Conservation (phyloP, 2,888 invertebrate genomes). For the Harpagoxenus sublaevis region DNA sequence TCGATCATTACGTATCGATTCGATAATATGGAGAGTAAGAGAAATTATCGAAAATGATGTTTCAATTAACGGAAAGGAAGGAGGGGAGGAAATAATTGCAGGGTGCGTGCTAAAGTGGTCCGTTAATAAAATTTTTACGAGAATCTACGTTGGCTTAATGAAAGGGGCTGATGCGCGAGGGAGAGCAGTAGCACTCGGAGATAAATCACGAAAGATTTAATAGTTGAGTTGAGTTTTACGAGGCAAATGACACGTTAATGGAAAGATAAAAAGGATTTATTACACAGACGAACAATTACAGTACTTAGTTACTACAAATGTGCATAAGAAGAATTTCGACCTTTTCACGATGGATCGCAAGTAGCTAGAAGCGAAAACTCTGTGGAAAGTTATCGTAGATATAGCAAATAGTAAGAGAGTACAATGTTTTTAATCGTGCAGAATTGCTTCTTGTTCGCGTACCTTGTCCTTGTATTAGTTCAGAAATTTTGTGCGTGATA, state of each 20-base stretch:
- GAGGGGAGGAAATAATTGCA: neutral
- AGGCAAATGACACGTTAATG: slow-evolving; percentile 32
- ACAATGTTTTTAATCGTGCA: slow-evolving; percentile 12
- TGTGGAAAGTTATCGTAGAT: slow-evolving; percentile 6
- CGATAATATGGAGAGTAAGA: neutral
- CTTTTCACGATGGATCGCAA: slow-evolving; percentile 14
- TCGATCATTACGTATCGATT: neutral
- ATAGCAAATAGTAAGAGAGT: slow-evolving; percentile 11
- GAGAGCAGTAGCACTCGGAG: slow-evolving; percentile 7
- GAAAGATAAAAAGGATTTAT: slow-evolving; percentile 43
- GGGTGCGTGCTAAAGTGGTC: neutral
- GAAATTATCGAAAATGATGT: slow-evolving; percentile 20
- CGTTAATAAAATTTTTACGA: slow-evolving; percentile 38
- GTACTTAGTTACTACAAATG: slow-evolving; percentile 33
- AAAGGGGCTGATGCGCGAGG: slow-evolving; percentile 9
- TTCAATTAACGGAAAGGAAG: slow-evolving; percentile 5
- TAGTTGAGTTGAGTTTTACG: slow-evolving; percentile 24
- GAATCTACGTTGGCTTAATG: slow-evolving; percentile 14
- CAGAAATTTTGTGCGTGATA: slow-evolving; percentile 12
- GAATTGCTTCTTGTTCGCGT: neutral
- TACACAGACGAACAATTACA: slow-evolving; percentile 35
- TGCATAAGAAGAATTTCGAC: slow-evolving; percentile 20
- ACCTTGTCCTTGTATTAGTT: neutral
- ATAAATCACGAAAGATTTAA: slow-evolving; percentile 47
- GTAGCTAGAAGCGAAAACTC: slow-evolving; percentile 14